Evolutionary conservation across 2,888 invertebrate genomes (phyloP).

Genomic region (Leucophenga maculata): DNA sequence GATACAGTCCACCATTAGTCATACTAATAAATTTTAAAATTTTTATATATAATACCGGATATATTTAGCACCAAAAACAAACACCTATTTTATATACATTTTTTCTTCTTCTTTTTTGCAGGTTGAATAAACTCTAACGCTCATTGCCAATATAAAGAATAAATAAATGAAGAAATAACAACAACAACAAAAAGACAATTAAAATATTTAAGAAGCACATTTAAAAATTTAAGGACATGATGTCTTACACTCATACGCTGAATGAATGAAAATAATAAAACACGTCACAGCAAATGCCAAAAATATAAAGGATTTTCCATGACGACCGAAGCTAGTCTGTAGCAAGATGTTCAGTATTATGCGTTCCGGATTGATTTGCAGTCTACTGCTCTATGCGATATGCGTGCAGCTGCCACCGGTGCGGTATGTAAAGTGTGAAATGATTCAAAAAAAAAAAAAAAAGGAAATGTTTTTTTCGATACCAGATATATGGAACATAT

Average conservation of each 20-base stretch:
- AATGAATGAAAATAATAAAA: not conserved
- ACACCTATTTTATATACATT: not conserved
- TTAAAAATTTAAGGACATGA: not conserved
- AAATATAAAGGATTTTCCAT: not conserved
- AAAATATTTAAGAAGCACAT: not conserved
- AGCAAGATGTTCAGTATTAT: conserved; percentile 43
- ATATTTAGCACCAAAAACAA: too few species aligned
- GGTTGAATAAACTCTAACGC: conserved; percentile 19
- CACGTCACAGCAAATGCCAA: not conserved
- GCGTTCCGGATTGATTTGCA: conserved; percentile 42
- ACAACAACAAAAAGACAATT: not conserved
- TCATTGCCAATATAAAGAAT: conserved; percentile 14
- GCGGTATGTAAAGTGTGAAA: conserved; percentile 39
- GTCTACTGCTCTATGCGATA: conserved; percentile 48
- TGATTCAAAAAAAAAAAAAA: too few species aligned
- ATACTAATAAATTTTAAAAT: too few species aligned
- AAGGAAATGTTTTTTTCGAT: too few species aligned
- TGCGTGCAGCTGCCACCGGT: conserved; percentile 49
- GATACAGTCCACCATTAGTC: too few species aligned
- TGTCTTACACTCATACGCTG: not conserved
- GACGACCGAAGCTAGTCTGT: not conserved
- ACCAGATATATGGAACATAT: not conserved
- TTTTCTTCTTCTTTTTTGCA: not conserved
- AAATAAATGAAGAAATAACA: not conserved
- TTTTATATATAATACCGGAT: too few species aligned